Percentiles rank a stretch among this genome's conserved stretches.
Conservation (phyloP, 2,113 vertebrate genomes). For the Amblyornis subalaris region DNA sequence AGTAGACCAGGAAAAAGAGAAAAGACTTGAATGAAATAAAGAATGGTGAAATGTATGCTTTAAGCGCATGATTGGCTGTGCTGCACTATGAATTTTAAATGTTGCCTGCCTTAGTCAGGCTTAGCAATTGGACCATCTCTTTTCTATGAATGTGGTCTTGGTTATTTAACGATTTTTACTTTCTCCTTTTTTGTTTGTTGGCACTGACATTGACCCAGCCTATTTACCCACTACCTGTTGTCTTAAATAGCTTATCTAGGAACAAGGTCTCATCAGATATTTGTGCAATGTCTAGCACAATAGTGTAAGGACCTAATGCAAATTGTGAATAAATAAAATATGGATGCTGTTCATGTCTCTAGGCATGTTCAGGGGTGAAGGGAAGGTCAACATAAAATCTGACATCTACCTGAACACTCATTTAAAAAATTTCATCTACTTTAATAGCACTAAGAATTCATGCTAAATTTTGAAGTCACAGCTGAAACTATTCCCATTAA, state of each 20-base stretch:
- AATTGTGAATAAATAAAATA: background rate
- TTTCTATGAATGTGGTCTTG: background rate
- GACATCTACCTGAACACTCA: background rate
- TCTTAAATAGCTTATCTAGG: background rate
- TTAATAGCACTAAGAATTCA: background rate
- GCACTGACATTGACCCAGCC: background rate
- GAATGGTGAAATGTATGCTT: background rate
- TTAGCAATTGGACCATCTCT: background rate
- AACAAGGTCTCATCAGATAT: background rate
- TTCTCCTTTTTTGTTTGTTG: background rate
- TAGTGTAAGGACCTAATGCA: background rate
- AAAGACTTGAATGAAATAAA: background rate
- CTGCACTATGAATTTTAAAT: background rate
- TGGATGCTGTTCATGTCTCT: background rate
- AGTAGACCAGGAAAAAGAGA: background rate
- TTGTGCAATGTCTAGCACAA: background rate
- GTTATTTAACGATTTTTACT: background rate
- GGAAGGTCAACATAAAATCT: background rate
- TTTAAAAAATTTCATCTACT: background rate
- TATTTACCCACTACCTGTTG: background rate
- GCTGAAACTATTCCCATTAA: background rate
- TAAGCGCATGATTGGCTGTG: background rate
- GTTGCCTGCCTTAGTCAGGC: background rate
- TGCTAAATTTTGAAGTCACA: background rate
- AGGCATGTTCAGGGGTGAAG: background rate